Base-by-base conservation (phyloP, 1,140 invertebrate genomes). In the Littorina saxatilis region DNA sequence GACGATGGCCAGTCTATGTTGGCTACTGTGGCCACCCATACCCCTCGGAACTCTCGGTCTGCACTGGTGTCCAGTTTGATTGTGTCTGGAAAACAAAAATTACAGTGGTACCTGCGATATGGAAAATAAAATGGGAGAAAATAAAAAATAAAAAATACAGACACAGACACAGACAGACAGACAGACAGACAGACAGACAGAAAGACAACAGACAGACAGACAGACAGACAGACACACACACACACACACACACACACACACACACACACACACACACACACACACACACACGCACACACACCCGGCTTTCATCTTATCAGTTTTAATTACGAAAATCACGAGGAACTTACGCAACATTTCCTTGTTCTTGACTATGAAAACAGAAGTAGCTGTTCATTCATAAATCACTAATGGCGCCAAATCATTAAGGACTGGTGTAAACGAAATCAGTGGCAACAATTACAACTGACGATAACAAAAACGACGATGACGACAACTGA, bases 1-100 rank as follows among this genome's bases (percentile, higher is more conserved):
- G 86, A 87, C 13, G 85, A 82, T 13, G 91, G 91, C 91, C 91
- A 92, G 81, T 92, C 91, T 35, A 92, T 90, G 80, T 92, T 91
- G 23, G 84, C 82, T 9, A 91, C 91, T 17, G 91, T 92, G 4
- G 90, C 90, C 5, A 92, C 80, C 88, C 88, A 92, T 4, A 85
- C 87, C 74, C 83, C 90, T 35, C 90, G 83, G 70, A 91, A 90
- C 61, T 92, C 89, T 29, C 82, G 77, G 0, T 52, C 70, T 3
- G 89, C 84, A 84, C 87, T 15, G 32, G 29, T 2, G 61, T 37
- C 63, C 32, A 39, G 37, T 32, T 5, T 29, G 61, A 66, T 20
- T 4, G 37, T 72, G 37, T 17, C 68, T 72, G 68, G 9, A 27
- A 72, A 7, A 68, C 5, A 17, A 68, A 68, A 13, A n/a, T 5